Base-by-base conservation (phyloP, 2,113 vertebrate species). In the Emydocephalus ijimae region DNA sequence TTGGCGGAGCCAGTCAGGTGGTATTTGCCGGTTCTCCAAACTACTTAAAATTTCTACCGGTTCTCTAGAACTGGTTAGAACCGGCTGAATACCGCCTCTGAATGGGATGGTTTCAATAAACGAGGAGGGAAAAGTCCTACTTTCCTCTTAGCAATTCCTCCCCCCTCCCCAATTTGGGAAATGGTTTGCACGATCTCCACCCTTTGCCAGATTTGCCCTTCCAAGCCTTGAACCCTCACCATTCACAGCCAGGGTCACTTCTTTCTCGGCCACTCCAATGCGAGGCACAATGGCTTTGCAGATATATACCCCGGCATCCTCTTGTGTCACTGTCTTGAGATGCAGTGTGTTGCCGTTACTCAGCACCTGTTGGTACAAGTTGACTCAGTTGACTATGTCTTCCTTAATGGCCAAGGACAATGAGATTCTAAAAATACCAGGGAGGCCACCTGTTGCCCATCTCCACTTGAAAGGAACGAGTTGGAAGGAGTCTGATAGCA, bases 181-280 rank as follows among this genome's bases (percentile, higher is more conserved):
- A 86, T 45, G 18, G 45, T 48, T 24, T 6, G 3, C 10, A 4
- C 11, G 23, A 29, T 4, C 4, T 9, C 4, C 1, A 0, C 3
- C 21, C 50, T 85, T 81, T 48, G 69, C 81, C 55, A 57, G 24
- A 23, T 39, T 9, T 8, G 1, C 74, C 6, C 34, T 81, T 81
- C 69, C 18, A 0, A 39, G 29, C 8, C 12, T 10, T 3, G 43
- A 48, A 61, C 29, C 34, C 97, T 97, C 95, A 99, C 98, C 98
- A 1, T 99, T 98, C 91, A 99, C 98, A 1, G 98, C 98, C 48
- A 99, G 95, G 14, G 97, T 97, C n/a, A 98, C 98, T 54, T 98
- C 98, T 69, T 98, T 97, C 48, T 98, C 97, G 0, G 98, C 98
- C 4, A 98, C 98, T 21, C 98, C 98, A 1, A 97, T 98, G 21